A percentile compares a stretch with the other conserved stretches of the same genome.
Conservation (phyloP, 2,113 vertebrate genomes). For the Pluvianellus socialis region DNA sequence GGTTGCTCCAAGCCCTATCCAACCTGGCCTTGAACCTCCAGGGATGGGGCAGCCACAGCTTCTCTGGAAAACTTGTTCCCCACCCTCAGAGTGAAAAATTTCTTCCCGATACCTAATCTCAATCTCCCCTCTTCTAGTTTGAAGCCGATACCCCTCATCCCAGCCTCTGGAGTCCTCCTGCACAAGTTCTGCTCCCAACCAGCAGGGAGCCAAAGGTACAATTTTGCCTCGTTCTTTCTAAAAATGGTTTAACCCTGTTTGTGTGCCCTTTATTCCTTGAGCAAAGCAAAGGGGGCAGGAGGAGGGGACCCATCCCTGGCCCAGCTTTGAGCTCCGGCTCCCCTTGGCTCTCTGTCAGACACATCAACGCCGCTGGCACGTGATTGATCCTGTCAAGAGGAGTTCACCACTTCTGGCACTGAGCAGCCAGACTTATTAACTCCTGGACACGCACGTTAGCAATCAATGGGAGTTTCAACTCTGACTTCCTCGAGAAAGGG, state of each 20-base stretch:
- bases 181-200: neutral
- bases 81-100: too few relatives aligned
- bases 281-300: neutral
- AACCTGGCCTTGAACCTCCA: too few relatives aligned
- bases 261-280: neutral
- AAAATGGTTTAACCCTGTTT: neutral
- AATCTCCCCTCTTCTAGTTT: too few relatives aligned
- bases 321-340: neutral
- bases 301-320: neutral
- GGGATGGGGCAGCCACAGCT: too few relatives aligned
- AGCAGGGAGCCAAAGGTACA: neutral
- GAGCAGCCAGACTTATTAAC: constrained; percentile 1
- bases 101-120: too few relatives aligned
- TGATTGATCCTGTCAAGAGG: neutral
- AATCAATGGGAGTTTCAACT: neutral
- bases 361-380: rapidly evolving
- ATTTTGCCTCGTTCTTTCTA: neutral
- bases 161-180: neutral
- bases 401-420: neutral
- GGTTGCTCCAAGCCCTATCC: too few relatives aligned
- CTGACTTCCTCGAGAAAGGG: neutral
- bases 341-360: neutral
- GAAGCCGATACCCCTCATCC: too few relatives aligned
- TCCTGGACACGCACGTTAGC: neutral
- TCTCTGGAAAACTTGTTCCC: too few relatives aligned